Base-by-base conservation (phyloP, 2,888 invertebrate species). In the Drosophila mayaguana region DNA sequence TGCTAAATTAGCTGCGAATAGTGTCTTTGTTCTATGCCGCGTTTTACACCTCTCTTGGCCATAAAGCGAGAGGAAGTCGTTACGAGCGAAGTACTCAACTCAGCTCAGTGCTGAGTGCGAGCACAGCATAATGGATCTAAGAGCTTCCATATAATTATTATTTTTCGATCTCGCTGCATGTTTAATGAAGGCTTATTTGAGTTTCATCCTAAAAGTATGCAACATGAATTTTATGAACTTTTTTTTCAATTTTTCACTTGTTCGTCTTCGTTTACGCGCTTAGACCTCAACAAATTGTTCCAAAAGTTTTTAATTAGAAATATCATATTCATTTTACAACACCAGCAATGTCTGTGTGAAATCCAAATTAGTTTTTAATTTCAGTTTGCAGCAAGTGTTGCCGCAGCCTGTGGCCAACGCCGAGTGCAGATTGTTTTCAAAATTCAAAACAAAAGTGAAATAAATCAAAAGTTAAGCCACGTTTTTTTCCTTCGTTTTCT, bases 1-100 rank as follows among this genome's bases (percentile, higher is more conserved):
- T 81, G 78, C 63, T 51, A 74, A 81, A 81, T 81, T 81, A 83
- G 80, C 80, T 74, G 71, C 60, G 63, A 78, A 81, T 81, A 80
- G 80, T 81, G 63, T 61, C 83, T 64, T 69, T 74, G 64, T 83
- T 71, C 78, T 71, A 68, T 60, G 60, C 57, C 64, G 20, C 65
- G 61, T 55, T 75, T 72, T 42, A 68, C 42, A 62, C 56, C 34
- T 57, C 65, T 60, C 75, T 61, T 38, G 36, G 79, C 75, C 53
- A 38, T 62, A 25, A 62, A 50, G 53, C 34, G 20, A 40, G n/a
- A 38, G n/a, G 18, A 63, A 54, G 63, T 54, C 53, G 53, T 80
- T 80, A 65, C 51, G 61, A 48, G 46, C 38, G 45, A 43, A 42
- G 59, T 34, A 16, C 55, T n/a, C 36, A 18, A 3, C 8, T 12